Evolutionary conservation across 2,888 invertebrate genomes (phyloP), one percentile per base, ranked within the genome.

Genomic region (Andrena bicolor): DNA sequence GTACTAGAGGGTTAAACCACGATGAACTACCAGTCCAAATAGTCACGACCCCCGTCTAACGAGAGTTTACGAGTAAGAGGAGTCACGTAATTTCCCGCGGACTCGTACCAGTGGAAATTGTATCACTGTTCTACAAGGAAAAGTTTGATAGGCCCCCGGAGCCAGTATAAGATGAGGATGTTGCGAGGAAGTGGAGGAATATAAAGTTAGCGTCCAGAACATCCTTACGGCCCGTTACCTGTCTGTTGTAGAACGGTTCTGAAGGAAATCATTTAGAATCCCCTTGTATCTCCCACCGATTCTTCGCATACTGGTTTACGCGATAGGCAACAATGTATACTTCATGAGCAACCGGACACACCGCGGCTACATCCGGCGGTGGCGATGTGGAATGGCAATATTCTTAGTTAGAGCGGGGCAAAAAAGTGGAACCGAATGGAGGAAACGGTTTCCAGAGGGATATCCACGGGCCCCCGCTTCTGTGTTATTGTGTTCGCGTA

Each of bases 231-330:
- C 70, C 65, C 65, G 49, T 10, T 20, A 23, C 28, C 4, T 28
- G 58, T 20, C 56, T 23, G 48, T 30, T 48, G 53, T 41, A 23
- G n/a, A 35, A 68, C 66, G 32, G 51, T 49, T 48, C 48, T 32
- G 53, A 49, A 78, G 71, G 71, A 80, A 80, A 80, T 80, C 79
- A 80, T 72, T 78, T 78, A 60, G 35, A 80, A 23, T 49, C 66
- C 41, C 53, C 79, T 72, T 72, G 80, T 72, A 80, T 58, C 72
- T 68, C 49, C 5, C 41, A 20, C 26, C 35, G 80, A 79, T 78
- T 79, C 41, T 79, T 72, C 80, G 49, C 72, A 56, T 61, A 53
- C 61, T 30, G 51, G 65, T 80, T 71, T 66, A 32, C 28, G 49
- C 26, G 78, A 60, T 77, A 51, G 8, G 23, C 20, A 78, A 79